Conservation (phyloP, 2,888 invertebrate species). For the Acleris literana region DNA sequence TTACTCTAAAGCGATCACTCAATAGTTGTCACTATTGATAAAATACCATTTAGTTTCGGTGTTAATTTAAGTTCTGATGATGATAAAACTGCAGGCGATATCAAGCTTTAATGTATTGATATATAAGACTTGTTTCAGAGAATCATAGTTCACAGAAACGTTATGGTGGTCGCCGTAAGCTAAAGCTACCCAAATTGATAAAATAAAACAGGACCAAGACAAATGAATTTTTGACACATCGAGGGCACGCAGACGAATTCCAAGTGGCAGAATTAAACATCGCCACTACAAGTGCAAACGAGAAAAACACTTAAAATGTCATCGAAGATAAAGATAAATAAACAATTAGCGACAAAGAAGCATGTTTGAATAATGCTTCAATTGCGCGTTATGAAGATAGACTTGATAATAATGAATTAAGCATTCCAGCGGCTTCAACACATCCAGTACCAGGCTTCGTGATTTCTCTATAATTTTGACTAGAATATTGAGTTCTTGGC, state of each 20-base stretch:
- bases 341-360: slow-evolving; percentile 47
- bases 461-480: too few relatives aligned
- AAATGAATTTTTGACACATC: slow-evolving; percentile 52
- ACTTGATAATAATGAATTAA: slow-evolving; percentile 34
- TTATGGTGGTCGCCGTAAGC: slow-evolving; percentile 8
- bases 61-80: slow-evolving; percentile 38
- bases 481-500: too few relatives aligned
- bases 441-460: too few relatives aligned
- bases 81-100: not conserved
- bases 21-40: slow-evolving; percentile 59
- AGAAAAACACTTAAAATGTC: slow-evolving; percentile 55
- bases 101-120: slow-evolving; percentile 7
- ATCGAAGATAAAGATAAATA: slow-evolving; percentile 47
- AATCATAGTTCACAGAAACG: not conserved
- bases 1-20: slow-evolving; percentile 54
- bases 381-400: slow-evolving; percentile 37
- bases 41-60: slow-evolving; percentile 57
- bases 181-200: slow-evolving; percentile 11
- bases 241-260: slow-evolving; percentile 46
- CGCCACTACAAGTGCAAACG: slow-evolving; percentile 47
- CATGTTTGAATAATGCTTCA: slow-evolving; percentile 39
- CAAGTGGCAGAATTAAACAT: slow-evolving; percentile 50
- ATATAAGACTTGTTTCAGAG: not conserved
- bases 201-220: slow-evolving; percentile 13
- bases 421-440: slow-evolving; percentile 16